These are phyloP conservation scores for Bombyx huttoni DNA, from an alignment of 2,888 invertebrate genomes.

Conservation along the genomic window DNA sequence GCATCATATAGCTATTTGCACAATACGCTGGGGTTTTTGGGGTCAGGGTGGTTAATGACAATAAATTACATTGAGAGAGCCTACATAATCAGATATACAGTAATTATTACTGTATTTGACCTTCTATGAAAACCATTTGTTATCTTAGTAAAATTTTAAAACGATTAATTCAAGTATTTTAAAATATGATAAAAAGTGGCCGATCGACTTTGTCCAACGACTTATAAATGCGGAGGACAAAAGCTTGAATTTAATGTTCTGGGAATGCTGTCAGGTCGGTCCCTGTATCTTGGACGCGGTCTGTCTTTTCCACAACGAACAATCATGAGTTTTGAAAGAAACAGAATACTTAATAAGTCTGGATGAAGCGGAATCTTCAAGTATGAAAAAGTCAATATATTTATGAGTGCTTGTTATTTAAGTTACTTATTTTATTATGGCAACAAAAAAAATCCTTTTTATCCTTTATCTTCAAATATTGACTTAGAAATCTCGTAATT, in stretches of 20 bases:
- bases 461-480: not conserved
- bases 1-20: not conserved
- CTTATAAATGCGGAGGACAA: slow-evolving; percentile 24
- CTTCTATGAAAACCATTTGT: not conserved
- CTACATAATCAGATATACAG: not conserved
- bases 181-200: slow-evolving; percentile 12
- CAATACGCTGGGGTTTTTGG: slow-evolving; percentile 12
- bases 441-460: too few relatives aligned
- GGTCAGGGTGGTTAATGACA: slow-evolving; percentile 14
- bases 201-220: slow-evolving; percentile 10
- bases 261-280: slow-evolving; percentile 21
- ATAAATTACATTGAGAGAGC: slow-evolving; percentile 4
- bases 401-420: too few relatives aligned
- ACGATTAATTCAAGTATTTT: not conserved
- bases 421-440: too few relatives aligned
- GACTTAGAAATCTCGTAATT: slow-evolving; percentile 9
- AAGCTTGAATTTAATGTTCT: slow-evolving; percentile 27
- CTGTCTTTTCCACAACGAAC: not conserved
- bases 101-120: not conserved
- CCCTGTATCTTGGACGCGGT: slow-evolving; percentile 4
- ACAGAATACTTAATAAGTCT: not conserved
- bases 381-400: not conserved
- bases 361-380: not conserved
- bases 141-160: not conserved
- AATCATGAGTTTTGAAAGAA: not conserved